Evolutionary conservation across 2,888 invertebrate species (phyloP), one percentile per base, ranked within the genome.

Genomic region (Agonopterix heracliana): DNA sequence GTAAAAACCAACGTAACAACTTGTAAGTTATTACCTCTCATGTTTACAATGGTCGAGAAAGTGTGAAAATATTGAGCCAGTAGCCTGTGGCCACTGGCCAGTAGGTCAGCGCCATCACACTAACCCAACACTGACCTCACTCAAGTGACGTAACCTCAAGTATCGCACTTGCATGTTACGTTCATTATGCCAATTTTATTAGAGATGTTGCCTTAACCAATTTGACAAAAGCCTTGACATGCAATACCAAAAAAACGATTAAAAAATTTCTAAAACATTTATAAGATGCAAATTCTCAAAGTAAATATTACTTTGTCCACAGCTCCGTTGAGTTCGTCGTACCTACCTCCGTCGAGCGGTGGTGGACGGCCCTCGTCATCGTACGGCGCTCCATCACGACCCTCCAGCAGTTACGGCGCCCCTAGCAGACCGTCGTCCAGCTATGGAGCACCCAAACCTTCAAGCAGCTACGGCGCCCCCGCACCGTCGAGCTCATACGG

Each of bases 281-380:
- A 26, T 26, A 5, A 5, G 26, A 26, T 26, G 26, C 3, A 7
- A 26, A 5, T 26, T 26, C 26, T 26, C 26, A 55, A 60, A 63
- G 50, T 63, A 56, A 63, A 62, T 12, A 63, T 71, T 45, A 59
- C 61, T 48, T 61, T 77, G 57, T 69, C 73, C 58, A 54, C 81
- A 91, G 91, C 91, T 36, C 91, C 91, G 40, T 59, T 90, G 60
- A 85, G 88, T 49, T 87, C 89, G n/a, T 90, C 87, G 46, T 92
- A 91, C 66, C 80, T 91, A 49, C 91, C 92, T 41, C 92, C 92
- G 13, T 89, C 91, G 9, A 48, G 51, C 54, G 72, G 89, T 38
- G 83, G 87, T 2, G 86, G 90, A 56, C 60, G 64, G 14, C 75
- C 78, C 9, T 83, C 82, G 1, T 83, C 85, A 9, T 79, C 76